Base-by-base conservation (phyloP, 2,113 vertebrate genomes). In the Gopherus flavomarginatus region DNA sequence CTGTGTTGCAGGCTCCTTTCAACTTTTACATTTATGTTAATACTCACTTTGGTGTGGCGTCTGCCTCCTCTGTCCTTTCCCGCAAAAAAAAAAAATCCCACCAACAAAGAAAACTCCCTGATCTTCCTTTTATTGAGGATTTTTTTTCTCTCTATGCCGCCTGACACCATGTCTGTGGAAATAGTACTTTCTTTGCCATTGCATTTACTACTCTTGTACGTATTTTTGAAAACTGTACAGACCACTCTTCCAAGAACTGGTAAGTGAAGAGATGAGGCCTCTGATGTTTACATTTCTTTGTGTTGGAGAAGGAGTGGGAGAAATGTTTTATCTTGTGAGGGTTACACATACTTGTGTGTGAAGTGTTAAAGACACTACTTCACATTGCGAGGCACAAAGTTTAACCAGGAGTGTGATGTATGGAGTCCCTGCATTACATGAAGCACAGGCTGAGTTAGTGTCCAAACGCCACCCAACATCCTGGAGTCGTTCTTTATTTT, bases 201-300 rank as follows among this genome's bases (percentile, higher is more conserved):
- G 80, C 29, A 56, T 92, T 89, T 29, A 2, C 57, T 87, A 84
- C 78, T 91, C 78, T 65, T 81, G 13, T 1, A 78, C 4, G 1
- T 85, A 59, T 12, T 91, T 94, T 38, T 90, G 86, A 57, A 62
- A 90, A 81, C 44, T 89, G 81, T 69, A 56, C 77, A 42, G 78
- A 38, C 3, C 11, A 35, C 6, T 35, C 3, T 88, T 89, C 31
- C 38, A 42, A 38, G 42, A 44, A 11, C 14, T 3, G 17, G 86
- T 47, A 80, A 69, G 50, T 44, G 4, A 1, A 24, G 72, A 8
- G 31, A 35, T 72, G 90, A 85, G 49, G 1, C 49, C 4, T 13
- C 9, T 86, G 47, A 80, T 0, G 2, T 4, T 92, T 81, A 90
- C 22, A 8, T 62, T 59, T 11, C 35, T 75, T 83, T 29, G 6